phyloP scores from a whole-genome alignment of 2,113 vertebrate species.

The Hymenochirus boettgeri region DNA sequence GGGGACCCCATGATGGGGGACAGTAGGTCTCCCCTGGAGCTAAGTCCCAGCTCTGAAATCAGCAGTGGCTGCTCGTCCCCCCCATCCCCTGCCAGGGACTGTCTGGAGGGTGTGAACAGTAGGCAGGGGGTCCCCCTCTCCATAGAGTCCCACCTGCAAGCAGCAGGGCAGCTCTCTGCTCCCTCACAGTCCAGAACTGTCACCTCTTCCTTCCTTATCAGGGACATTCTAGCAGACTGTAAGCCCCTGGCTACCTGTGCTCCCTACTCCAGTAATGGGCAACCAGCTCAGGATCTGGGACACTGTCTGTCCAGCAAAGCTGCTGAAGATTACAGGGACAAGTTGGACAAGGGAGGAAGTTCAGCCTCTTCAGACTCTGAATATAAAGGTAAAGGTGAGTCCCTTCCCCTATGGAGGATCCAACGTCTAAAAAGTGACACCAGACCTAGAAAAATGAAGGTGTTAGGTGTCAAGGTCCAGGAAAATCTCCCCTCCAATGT shows the following conservation, averaged over 20 bases:
- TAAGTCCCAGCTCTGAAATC: slow-evolving; percentile 85
- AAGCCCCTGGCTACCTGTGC: slow-evolving; percentile 94
- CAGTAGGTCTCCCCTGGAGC: slow-evolving; percentile 86
- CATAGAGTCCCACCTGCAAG: slow-evolving; percentile 80
- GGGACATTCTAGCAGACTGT: slow-evolving; percentile 96
- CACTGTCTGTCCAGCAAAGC: slow-evolving; percentile 74
- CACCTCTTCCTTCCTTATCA: slow-evolving; percentile 96
- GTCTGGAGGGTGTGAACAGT: slow-evolving; percentile 67
- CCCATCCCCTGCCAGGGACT: slow-evolving; percentile 83
- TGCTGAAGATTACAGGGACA: slow-evolving; percentile 87
- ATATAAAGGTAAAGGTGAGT: slow-evolving; percentile 85
- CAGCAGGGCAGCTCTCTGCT: slow-evolving; percentile 75
- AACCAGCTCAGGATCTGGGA: slow-evolving; percentile 77
- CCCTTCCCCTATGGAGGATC: too few species aligned
- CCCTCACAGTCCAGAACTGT: slow-evolving; percentile 90
- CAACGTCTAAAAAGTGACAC: too few species aligned
- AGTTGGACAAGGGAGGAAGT: slow-evolving; percentile 81
- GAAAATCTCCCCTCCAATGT: too few species aligned
- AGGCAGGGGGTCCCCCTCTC: slow-evolving; percentile 50
- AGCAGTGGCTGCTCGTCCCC: slow-evolving; percentile 89
- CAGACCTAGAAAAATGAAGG: too few species aligned
- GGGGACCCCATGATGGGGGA: slow-evolving; percentile 81
- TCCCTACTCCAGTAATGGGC: slow-evolving; percentile 91
- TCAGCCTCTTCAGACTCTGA: slow-evolving; percentile 89
- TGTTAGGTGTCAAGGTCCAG: too few species aligned